A percentile compares a stretch with the other conserved stretches of the same genome.
These are phyloP conservation scores for Nycteola revayana DNA, from an alignment of 2,888 invertebrate species.

Conservation along the genomic window DNA sequence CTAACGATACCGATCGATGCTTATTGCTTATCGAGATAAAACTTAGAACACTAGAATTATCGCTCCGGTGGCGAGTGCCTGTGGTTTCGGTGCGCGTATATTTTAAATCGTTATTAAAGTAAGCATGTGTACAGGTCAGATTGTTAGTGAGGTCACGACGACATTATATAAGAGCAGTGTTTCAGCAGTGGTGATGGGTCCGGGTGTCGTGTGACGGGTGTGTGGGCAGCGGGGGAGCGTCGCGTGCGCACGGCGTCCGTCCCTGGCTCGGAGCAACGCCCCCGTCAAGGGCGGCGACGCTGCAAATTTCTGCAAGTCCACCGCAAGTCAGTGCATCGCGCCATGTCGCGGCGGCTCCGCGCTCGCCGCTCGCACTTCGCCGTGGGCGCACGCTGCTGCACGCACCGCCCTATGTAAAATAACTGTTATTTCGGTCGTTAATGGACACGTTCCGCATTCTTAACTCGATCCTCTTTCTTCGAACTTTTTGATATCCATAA, in stretches of 20 bases:
- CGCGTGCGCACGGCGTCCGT: slow-evolving; percentile 78
- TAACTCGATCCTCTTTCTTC: slow-evolving; percentile 55
- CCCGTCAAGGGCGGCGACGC: slow-evolving; percentile 82
- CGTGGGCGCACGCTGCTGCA: slow-evolving; percentile 55
- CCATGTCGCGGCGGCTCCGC: slow-evolving; percentile 79
- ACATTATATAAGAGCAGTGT: slow-evolving; percentile 36
- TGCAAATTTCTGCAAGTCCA: slow-evolving; percentile 81
- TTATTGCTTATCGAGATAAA: slow-evolving; percentile 40
- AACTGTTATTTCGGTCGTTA: slow-evolving; percentile 78
- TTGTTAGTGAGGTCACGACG: slow-evolving; percentile 22
- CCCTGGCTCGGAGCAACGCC: slow-evolving; percentile 81
- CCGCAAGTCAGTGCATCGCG: slow-evolving; percentile 78
- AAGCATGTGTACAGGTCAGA: slow-evolving; percentile 16
- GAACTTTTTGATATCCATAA: slow-evolving; percentile 39
- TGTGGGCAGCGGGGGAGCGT: slow-evolving; percentile 65
- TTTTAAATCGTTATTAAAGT: neutral
- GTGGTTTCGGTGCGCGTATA: slow-evolving; percentile 6
- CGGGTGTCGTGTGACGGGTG: slow-evolving; percentile 41
- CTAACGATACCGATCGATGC: slow-evolving; percentile 50
- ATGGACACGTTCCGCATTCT: slow-evolving; percentile 77
- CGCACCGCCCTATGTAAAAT: slow-evolving; percentile 73
- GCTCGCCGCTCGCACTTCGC: slow-evolving; percentile 61
- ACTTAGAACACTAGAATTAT: slow-evolving; percentile 33
- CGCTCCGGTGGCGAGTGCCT: slow-evolving; percentile 15
- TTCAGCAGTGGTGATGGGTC: slow-evolving; percentile 34